phyloP scores from a whole-genome alignment of 2,888 invertebrate genomes.

The Cepaea hortensis region DNA sequence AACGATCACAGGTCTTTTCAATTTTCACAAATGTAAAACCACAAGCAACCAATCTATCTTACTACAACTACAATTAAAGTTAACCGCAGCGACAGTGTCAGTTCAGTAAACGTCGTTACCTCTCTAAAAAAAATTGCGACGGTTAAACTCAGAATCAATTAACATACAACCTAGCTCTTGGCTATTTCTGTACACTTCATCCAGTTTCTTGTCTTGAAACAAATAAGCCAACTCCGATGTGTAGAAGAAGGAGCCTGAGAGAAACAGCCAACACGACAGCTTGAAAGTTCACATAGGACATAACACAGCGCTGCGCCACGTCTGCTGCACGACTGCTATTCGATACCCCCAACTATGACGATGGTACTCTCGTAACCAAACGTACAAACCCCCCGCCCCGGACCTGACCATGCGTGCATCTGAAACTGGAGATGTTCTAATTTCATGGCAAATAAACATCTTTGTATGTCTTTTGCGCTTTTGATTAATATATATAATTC shows the following conservation, averaged over 20 bases:
- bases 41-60: no score
- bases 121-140: no score
- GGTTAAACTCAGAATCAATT: no score
- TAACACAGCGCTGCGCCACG: slow-evolving; percentile 51
- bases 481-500: no score
- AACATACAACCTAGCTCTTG: neutral
- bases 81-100: no score
- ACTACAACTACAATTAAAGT: no score
- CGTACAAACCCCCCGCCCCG: neutral
- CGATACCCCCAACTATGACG: neutral
- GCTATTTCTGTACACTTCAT: slow-evolving; percentile 1
- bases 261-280: slow-evolving; percentile 35
- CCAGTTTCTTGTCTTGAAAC: neutral
- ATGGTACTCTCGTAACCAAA: neutral
- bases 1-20: no score
- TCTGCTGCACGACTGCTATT: slow-evolving; percentile 52
- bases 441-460: no score
- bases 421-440: no score
- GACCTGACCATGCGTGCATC: neutral
- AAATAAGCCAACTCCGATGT: neutral
- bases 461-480: no score
- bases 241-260: neutral
- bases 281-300: slow-evolving; percentile 36
- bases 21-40: no score
- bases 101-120: no score